phyloP scores from a whole-genome alignment of 1,140 invertebrate genomes.

The Zaprionus lachaisei region DNA sequence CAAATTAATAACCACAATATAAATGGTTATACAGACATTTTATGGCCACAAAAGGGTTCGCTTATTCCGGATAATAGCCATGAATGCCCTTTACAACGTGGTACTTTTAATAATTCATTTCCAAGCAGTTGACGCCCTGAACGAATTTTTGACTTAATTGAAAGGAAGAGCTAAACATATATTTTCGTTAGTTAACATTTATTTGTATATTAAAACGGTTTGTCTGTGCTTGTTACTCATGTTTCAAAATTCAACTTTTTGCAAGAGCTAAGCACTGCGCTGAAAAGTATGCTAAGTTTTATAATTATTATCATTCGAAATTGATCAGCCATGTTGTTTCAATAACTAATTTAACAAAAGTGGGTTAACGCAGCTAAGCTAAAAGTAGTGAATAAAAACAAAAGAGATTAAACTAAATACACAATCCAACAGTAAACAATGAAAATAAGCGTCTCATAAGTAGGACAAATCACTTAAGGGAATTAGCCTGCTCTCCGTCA shows the following conservation, averaged over 20 bases:
- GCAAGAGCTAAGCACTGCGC: too few relatives aligned
- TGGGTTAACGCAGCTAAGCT: not conserved
- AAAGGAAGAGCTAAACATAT: not conserved
- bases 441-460: not conserved
- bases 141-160: not conserved
- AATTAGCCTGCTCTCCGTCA: not conserved
- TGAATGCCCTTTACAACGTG: not conserved
- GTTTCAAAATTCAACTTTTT: too few relatives aligned
- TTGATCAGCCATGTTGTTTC: not conserved
- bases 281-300: too few relatives aligned
- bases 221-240: too few relatives aligned
- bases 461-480: not conserved
- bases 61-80: constrained; percentile 23
- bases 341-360: not conserved
- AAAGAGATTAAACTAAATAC: not conserved
- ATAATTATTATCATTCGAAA: too few relatives aligned
- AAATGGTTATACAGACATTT: constrained; percentile 42
- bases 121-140: not conserved
- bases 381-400: not conserved
- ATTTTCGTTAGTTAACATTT: not conserved
- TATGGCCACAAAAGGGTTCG: constrained; percentile 48
- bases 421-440: not conserved
- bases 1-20: constrained; percentile 56
- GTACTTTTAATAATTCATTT: constrained; percentile 31
- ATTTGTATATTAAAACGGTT: not conserved